A percentile compares a stretch with the other conserved stretches of the same genome.
Conservation (phyloP, 2,888 invertebrate species). For the Cynaeus angustus region DNA sequence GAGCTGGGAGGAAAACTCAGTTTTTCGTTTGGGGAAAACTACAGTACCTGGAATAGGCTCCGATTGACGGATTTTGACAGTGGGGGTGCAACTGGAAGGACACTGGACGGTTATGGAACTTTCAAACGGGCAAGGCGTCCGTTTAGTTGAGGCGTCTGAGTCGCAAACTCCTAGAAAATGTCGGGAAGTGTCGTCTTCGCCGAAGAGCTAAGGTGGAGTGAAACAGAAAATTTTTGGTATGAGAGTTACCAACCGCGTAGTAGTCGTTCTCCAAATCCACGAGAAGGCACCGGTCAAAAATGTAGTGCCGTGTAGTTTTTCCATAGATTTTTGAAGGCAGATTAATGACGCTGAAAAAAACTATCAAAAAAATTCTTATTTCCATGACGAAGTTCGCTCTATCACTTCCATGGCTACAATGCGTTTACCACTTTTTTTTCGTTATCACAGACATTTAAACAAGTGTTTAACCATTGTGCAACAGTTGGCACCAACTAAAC, state of each 20-base stretch:
- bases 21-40: not conserved
- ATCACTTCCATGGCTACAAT: not conserved
- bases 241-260: constrained; percentile 26
- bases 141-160: constrained; percentile 66
- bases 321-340: constrained; percentile 1
- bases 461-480: constrained; percentile 16
- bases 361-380: constrained; percentile 19
- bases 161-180: constrained; percentile 70
- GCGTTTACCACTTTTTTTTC: not conserved
- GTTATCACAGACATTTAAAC: constrained; percentile 6
- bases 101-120: constrained; percentile 50
- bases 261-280: constrained; percentile 14
- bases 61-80: constrained; percentile 2
- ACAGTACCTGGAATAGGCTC: constrained; percentile 20
- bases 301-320: too few species aligned
- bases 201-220: constrained; percentile 8
- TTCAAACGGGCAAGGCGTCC: constrained; percentile 68
- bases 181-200: constrained; percentile 5
- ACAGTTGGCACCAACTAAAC: constrained; percentile 30
- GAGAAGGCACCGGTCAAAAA: constrained; percentile 21
- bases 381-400: constrained; percentile 12
- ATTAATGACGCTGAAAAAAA: constrained; percentile 20
- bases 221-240: not conserved
- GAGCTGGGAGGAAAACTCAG: constrained; percentile 63
- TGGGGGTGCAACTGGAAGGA: constrained; percentile 62